phyloP scores from a whole-genome alignment of 2,797 vertebrate genomes.

The Karalla daura region DNA sequence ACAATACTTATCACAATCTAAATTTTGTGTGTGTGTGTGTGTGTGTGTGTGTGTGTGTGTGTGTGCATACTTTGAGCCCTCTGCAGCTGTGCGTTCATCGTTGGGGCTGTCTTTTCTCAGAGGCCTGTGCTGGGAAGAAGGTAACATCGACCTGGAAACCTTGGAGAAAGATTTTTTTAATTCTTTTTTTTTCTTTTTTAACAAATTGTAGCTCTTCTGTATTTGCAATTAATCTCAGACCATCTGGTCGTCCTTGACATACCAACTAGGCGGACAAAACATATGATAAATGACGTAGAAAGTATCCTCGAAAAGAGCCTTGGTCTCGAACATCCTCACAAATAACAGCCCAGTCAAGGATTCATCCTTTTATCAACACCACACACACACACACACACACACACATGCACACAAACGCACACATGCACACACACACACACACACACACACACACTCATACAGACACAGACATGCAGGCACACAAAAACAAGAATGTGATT shows the following conservation, averaged over 20 bases:
- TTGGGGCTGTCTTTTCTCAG: not conserved
- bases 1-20: no score
- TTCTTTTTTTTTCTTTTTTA: no score
- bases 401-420: not conserved
- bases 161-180: conserved; percentile 42
- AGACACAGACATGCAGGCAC: no score
- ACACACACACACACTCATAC: no score
- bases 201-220: conserved; percentile 44
- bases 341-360: conserved; percentile 60
- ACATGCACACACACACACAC: no score
- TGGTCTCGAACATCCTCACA: conserved; percentile 49
- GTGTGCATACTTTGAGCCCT: no score
- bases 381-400: conserved; percentile 1
- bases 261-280: conserved; percentile 61
- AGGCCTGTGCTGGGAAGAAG: not conserved
- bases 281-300: conserved; percentile 57
- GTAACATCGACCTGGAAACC: conserved; percentile 29
- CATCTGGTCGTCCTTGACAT: conserved; percentile 73
- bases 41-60: no score
- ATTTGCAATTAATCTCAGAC: conserved; percentile 36
- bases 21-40: no score
- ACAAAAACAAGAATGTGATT: not conserved
- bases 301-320: conserved; percentile 70
- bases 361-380: conserved; percentile 34
- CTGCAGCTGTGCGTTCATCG: no score